Evolutionary conservation across 2,113 vertebrate genomes (phyloP), one percentile per base, ranked within the genome.

Genomic region (Herpailurus yagouaroundi): DNA sequence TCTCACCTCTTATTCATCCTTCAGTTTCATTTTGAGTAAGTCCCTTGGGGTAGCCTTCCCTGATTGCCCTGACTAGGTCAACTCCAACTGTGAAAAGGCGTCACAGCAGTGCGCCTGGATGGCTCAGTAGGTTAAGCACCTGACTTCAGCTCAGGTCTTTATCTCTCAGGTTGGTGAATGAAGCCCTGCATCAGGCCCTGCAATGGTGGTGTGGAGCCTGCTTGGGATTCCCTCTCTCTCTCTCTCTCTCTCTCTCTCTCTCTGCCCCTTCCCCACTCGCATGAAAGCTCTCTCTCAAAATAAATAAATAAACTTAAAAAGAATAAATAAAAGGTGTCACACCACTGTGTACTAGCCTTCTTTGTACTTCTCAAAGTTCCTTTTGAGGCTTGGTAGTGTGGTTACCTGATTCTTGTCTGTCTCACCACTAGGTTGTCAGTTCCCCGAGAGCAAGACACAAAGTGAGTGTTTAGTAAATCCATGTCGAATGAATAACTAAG

Each of bases 11-110:
- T 71, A 60, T 41, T 87, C 68, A 88, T 79, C 25, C 60, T 84
- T 96, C 31, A 94, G 38, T 88, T 21, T 73, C 33, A 91, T 92
- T 93, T 63, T 74, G 14, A 88, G 25, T 33, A 69, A 94, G 36
- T 52, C 14, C 41, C n/a, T 87, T 31, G 33, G 69, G 7, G 31
- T 55, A 69, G n/a, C 41, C 29, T 88, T 94, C 14, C 4, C 91
- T 48, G 45, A 73, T 21, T n/a, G 8, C 15, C n/a, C 27, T 11
- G 12, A 64, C 16, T 29, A 92, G 9, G 89, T 85, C 95, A 92
- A 36, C 50, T 89, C 52, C 27, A 50, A 2, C 19, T 81, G 41
- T 55, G 77, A 95, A 3, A 38, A 88, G 50, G 19, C 83, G 18
- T 71, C 38, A 71, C 23, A 77, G 50, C 57, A 60, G 57, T 21